Base-by-base conservation (phyloP, 2,888 invertebrate genomes). In the Brachylomia viminalis region DNA sequence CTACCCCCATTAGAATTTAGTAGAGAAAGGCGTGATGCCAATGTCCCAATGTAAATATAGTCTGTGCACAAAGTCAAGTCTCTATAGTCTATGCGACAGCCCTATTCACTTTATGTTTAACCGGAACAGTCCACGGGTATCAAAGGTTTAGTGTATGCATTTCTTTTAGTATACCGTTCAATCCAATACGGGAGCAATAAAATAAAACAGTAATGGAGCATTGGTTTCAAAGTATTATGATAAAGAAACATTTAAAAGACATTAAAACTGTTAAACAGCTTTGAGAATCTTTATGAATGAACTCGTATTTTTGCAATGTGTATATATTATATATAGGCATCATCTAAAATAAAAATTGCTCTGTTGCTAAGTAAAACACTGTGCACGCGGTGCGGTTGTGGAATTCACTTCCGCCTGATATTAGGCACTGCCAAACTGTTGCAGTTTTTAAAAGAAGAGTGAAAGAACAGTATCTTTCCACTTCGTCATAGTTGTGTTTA, bases 161-260 rank as follows among this genome's bases (percentile, higher is more conserved):
- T 52, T 59, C 10, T 67, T 62, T 61, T 45, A 72, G 13, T 42
- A 11, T 15, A 54, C 30, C 47, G 30, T n/a, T 66, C 20, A 47
- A 68, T 20, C 42, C 23, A 77, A 45, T 27, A 47, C 11, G 13
- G 45, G 5, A 38, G 59, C 33, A 33, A 38, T 77, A 68, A 52
- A 77, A 77, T 77, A 47, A 77, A 77, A 77, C 52, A 38, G 61
- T 77, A 61, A 77, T 70, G 27, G 70, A 54, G 27, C 15, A 61
- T 52, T 15, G 45, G 17, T 69, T 27, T 45, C 42, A 20, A 61
- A 45, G 42, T 68, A 77, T 62, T 38, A 77, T 61, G 15, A 15
- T 38, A 47, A 69, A 61, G 17, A 33, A n/a, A 33, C 59, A 77
- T 77, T 77, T 52, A 42, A 77, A 77, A 68, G 23, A 67, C 27